These are phyloP conservation scores for Asbolus verrucosus DNA, from an alignment of 1,140 invertebrate species.

Conservation along the genomic window DNA sequence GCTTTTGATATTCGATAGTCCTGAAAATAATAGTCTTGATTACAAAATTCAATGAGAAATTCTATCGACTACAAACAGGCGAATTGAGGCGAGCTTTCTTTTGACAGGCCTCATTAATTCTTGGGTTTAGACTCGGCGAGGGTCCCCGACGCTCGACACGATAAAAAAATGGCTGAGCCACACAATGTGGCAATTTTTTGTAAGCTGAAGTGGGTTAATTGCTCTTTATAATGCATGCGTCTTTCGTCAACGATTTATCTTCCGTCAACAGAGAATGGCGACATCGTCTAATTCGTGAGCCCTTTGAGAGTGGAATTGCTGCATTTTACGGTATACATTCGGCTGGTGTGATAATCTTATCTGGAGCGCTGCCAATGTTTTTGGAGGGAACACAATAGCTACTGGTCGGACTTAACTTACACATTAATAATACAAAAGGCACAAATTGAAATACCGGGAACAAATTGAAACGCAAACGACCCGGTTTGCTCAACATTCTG, in stretches of 20 bases:
- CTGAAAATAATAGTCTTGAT: slow-evolving; percentile 4
- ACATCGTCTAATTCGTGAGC: not conserved
- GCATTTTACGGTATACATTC: slow-evolving; percentile 16
- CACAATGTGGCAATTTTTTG: slow-evolving; percentile 6
- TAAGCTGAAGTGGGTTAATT: slow-evolving; percentile 1
- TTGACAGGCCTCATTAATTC: not conserved
- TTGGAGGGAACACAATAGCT: slow-evolving; percentile 5
- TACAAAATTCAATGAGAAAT: not conserved
- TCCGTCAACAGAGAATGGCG: slow-evolving; percentile 9
- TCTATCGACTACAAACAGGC: not conserved
- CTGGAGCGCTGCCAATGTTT: slow-evolving; percentile 17
- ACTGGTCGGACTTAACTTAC: not conserved
- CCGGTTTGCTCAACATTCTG: not conserved
- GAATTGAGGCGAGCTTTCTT: not conserved
- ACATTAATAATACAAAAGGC: slow-evolving; percentile 26
- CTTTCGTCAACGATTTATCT: slow-evolving; percentile 8
- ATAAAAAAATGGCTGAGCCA: not conserved
- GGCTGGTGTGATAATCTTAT: slow-evolving; percentile 20
- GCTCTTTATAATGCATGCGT: slow-evolving; percentile 8
- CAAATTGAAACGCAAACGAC: slow-evolving; percentile 30
- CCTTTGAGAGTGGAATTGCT: slow-evolving; percentile 15
- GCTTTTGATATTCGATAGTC: slow-evolving; percentile 2
- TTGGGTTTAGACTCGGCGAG: too few species aligned
- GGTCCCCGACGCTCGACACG: not conserved
- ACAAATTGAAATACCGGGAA: slow-evolving; percentile 27